Base-by-base conservation (phyloP, 2,888 invertebrate species). In the Hemistola chrysoprasaria region DNA sequence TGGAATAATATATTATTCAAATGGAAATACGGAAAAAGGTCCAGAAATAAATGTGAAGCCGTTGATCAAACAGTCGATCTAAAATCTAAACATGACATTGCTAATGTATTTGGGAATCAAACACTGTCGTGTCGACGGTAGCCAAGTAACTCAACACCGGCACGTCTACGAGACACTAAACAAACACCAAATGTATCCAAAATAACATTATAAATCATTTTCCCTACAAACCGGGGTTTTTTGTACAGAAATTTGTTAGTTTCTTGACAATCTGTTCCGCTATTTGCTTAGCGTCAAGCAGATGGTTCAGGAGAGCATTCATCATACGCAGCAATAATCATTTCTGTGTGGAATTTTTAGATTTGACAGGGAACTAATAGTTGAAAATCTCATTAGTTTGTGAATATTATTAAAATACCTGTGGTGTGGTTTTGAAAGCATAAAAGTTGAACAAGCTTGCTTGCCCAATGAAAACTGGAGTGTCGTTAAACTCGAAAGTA, bases 201-300 rank as follows among this genome's bases (percentile, higher is more conserved):
- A 86, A 84, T 85, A 83, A 82, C 80, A 74, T 73, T 77, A 85
- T 88, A 84, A 88, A 88, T 88, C 85, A 88, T 84, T 76, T 85
- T 72, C 65, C 51, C 53, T 67, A 53, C 65, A 46, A 62, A 60
- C 62, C 52, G 52, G 56, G 56, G 56, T 74, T 81, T 85, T 85
- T 85, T 75, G 63, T 60, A 57, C 48, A 61, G 62, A 78, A 84
- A 86, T 87, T 82, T 81, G 85, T 87, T 78, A 83, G 75, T 83
- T 81, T 80, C 76, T 71, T 83, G 80, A 83, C 87, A 81, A 82
- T 84, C 86, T 83, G 88, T 88, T 88, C 85, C 87, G 88, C 81
- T 88, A 85, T 88, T 88, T 85, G 84, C 86, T 84, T 78, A 77
- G 71, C 65, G 76, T 81, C 71, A 79, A 84, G 83, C 88, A 88